phyloP scores from a whole-genome alignment of 2,888 invertebrate genomes.

The Galeopsomyia nigrocyanea region DNA sequence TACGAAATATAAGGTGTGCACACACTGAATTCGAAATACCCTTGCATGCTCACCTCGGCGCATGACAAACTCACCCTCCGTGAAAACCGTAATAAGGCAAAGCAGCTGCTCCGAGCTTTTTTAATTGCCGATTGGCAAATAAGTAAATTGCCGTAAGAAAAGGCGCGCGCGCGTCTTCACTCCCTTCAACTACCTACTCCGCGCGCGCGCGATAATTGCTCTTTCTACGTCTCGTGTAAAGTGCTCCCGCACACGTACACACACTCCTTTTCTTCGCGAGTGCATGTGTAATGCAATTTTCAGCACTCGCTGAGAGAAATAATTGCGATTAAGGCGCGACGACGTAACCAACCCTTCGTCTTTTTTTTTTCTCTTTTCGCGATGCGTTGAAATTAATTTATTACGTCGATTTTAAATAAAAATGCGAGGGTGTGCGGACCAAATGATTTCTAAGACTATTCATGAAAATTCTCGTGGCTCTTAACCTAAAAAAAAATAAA shows the following conservation, averaged over 20 bases:
- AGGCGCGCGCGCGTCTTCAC: conserved; percentile 43
- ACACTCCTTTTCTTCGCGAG: conserved; percentile 35
- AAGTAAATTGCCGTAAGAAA: conserved; percentile 62
- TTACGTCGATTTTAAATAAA: conserved; percentile 5
- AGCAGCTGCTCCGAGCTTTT: conserved; percentile 52
- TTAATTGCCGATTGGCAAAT: conserved; percentile 64
- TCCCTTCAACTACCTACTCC: conserved; percentile 33
- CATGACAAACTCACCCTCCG: background rate
- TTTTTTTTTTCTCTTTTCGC: background rate
- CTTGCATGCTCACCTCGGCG: background rate
- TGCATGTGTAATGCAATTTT: conserved; percentile 39
- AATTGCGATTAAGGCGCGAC: conserved; percentile 40
- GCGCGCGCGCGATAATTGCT: background rate
- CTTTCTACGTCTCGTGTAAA: conserved; percentile 22
- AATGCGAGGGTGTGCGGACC: no score
- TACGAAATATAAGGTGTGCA: no score
- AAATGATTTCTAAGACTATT: no score
- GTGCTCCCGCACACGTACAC: conserved; percentile 18
- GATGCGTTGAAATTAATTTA: conserved; percentile 37
- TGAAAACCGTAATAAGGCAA: conserved; percentile 1
- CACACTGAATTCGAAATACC: background rate
- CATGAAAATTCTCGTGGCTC: no score
- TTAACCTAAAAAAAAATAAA: no score
- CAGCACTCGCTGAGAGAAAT: conserved; percentile 39
- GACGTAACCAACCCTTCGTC: background rate